Base-by-base conservation (phyloP, 2,888 invertebrate genomes). In the Chaitophorus viminalis region DNA sequence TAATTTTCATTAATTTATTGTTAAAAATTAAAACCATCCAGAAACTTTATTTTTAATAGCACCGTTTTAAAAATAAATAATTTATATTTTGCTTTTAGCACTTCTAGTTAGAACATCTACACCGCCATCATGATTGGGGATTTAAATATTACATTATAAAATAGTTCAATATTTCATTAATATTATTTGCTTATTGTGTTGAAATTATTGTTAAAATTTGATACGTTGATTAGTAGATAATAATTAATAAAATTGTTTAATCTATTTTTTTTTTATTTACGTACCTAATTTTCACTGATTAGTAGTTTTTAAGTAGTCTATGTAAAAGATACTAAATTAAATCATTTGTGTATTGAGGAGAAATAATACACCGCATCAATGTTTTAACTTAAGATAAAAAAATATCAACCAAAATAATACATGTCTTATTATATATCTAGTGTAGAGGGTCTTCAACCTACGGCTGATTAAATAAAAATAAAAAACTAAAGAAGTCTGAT, bases 151-250 rank as follows among this genome's bases (percentile, higher is more conserved):
- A 60, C 72, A 52, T 65, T 72, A 36, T 29, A 65, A 74, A 74
- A 74, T 87, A 87, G 87, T 87, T 74, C 25, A 39, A 79, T 79
- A 31, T 65, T 81, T 65, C 36, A 81, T 87, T 74, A 87, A n/a
- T 65, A 36, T 74, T 87, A 79, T 68, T 78, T 52, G 60, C 25
- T 79, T 54, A 46, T 79, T 81, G 39, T 81, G 87, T 87, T 87
- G 60, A 81, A 79, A 31, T 65, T 81, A 46, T 87, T 87, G 87
- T 87, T 87, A 65, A 87, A 81, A 81, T 60, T 87, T 87, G 87
- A 29, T 87, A 81, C 25, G 60, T 87, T 87, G 31, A 54, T 81
- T 81, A 65, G 74, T 87, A 81, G 74, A 87, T 76, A 87, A 81
- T 74, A 87, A 77, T 86, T 14, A 72, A 87, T 81, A 74, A 60